These are phyloP conservation scores for Aphyosemion australe DNA, from an alignment of 2,113 vertebrate genomes.

Conservation along the genomic window DNA sequence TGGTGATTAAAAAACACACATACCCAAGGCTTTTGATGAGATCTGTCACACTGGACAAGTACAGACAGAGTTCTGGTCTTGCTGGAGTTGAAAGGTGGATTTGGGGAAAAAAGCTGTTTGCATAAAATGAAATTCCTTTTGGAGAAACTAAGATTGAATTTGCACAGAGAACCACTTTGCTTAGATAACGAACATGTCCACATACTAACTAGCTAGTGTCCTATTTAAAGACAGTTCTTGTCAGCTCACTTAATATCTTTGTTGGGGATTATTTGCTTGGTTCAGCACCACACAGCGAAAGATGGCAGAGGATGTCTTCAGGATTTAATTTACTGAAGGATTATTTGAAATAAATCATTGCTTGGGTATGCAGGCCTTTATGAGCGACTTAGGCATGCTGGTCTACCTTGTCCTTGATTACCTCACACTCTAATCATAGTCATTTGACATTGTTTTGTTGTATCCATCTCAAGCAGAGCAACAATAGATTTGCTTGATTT, in stretches of 20 bases:
- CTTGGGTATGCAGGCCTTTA: constrained; percentile 25
- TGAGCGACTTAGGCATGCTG: constrained; percentile 32
- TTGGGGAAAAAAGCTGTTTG: no score
- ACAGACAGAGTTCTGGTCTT: no score
- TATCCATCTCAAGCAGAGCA: constrained; percentile 47
- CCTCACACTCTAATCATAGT: constrained; percentile 45
- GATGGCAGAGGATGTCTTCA: constrained; percentile 15
- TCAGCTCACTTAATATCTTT: constrained; percentile 12
- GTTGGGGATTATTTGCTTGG: constrained; percentile 33
- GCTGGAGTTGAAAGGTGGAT: no score
- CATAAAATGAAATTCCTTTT: neutral
- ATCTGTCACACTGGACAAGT: no score
- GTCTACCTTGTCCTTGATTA: constrained; percentile 49
- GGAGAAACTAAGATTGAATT: neutral
- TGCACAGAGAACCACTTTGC: neutral
- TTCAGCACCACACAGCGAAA: constrained; percentile 4
- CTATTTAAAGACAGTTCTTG: constrained; percentile 27
- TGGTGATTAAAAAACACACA: no score
- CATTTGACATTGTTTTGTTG: constrained; percentile 63
- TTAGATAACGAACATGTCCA: neutral
- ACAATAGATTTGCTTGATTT: constrained; percentile 72
- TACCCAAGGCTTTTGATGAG: no score
- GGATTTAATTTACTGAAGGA: constrained; percentile 36
- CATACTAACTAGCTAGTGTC: constrained; percentile 6
- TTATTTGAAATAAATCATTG: constrained; percentile 43